Conservation (phyloP, 2,113 vertebrate genomes). For the Tenebrosternarchus preto region DNA sequence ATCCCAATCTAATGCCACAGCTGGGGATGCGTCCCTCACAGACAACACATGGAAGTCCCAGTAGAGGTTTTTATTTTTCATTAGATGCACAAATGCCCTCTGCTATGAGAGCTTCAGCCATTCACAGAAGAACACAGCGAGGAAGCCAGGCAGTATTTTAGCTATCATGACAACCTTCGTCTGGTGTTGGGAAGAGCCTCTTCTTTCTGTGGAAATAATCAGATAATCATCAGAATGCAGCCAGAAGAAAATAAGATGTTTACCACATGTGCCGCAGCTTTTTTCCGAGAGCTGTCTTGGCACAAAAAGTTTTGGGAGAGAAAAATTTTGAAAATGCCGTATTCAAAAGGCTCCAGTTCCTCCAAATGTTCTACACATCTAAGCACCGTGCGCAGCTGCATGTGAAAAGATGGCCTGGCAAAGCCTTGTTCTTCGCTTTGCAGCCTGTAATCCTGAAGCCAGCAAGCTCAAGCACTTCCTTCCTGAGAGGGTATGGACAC, state of each 20-base stretch:
- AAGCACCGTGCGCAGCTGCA: conserved; percentile 47
- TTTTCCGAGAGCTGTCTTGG: not conserved
- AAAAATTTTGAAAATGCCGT: not conserved
- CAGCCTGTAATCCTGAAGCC: conserved; percentile 63
- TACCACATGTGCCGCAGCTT: not conserved
- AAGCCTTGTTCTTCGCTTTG: conserved; percentile 44
- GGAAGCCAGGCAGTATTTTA: conserved; percentile 7
- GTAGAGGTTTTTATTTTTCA: not conserved
- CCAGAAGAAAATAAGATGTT: not conserved
- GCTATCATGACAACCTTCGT: no score
- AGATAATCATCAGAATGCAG: not conserved
- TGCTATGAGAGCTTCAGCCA: not conserved
- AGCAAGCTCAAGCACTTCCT: conserved; percentile 68
- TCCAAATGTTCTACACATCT: conserved; percentile 36
- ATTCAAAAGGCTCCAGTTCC: conserved; percentile 8
- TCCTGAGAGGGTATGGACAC: conserved; percentile 70
- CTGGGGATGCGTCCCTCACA: not conserved
- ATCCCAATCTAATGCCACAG: not conserved
- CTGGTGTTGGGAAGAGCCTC: conserved; percentile 2
- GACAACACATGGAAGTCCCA: not conserved
- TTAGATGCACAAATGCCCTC: not conserved
- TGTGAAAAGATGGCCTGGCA: conserved; percentile 49
- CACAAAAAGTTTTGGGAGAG: not conserved
- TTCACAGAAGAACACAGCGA: not conserved
- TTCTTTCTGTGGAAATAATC: conserved; percentile 15